A percentile compares a stretch with the other conserved stretches of the same genome.
phyloP scores from a whole-genome alignment of 2,888 invertebrate genomes.

The Athripsodes cinereus region DNA sequence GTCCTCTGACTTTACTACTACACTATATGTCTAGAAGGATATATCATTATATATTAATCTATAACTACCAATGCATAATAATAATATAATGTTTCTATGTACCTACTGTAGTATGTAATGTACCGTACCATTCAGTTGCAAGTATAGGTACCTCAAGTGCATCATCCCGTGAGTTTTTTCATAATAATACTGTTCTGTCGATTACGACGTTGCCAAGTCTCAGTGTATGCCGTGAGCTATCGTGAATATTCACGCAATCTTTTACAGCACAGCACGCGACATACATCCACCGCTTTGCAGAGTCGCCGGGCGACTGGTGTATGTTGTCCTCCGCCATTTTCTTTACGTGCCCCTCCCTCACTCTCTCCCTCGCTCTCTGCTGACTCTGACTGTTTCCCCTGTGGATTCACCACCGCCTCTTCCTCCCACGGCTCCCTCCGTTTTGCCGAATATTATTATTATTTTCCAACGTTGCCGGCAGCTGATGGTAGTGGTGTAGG shows the following conservation, averaged over 20 bases:
- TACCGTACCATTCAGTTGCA: no score
- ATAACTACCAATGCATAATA: no score
- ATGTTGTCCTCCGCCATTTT: not conserved
- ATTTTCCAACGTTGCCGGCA: conserved; percentile 11
- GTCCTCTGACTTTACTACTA: no score
- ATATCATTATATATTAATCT: no score
- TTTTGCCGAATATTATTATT: not conserved
- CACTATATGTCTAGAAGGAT: no score
- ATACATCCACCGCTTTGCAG: not conserved
- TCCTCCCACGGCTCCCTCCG: not conserved
- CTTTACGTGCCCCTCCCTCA: conserved; percentile 1
- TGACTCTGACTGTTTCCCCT: not conserved
- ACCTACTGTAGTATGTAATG: no score
- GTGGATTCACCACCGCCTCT: not conserved
- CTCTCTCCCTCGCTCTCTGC: not conserved
- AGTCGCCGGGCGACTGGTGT: conserved; percentile 11
- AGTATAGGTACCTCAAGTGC: no score
- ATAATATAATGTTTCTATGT: no score
- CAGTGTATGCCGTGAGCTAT: not conserved
- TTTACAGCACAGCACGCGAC: not conserved
- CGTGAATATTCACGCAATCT: not conserved
- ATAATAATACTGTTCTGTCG: no score
- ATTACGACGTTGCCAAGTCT: not conserved
- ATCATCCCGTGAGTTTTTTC: no score
- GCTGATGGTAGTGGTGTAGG: no score